A percentile compares a stretch with the other conserved stretches of the same genome.
These are phyloP conservation scores for Actinostola sp. DNA, from an alignment of 92 coral and sea anemone genomes.

Conservation along the genomic window DNA sequence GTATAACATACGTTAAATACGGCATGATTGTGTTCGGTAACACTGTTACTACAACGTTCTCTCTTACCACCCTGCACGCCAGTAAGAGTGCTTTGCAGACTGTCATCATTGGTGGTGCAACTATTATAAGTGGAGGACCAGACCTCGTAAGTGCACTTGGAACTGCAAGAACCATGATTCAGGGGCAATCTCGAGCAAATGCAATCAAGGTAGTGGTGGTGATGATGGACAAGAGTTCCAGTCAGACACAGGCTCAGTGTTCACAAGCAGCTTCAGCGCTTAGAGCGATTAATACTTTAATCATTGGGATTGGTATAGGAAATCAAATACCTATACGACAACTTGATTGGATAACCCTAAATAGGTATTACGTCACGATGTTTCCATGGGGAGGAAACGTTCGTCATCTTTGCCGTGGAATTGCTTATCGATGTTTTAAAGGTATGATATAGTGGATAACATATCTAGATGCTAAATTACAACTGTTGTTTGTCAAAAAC, in stretches of 20 bases:
- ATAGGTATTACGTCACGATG: constrained; percentile 42
- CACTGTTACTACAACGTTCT: constrained; percentile 2
- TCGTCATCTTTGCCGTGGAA: constrained; percentile 29
- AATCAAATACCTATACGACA: not conserved
- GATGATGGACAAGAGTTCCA: constrained; percentile 28
- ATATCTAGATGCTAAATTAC: not conserved
- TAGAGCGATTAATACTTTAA: constrained; percentile 9
- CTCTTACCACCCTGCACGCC: not conserved
- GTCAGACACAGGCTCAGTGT: constrained; percentile 4
- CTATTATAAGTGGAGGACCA: constrained; percentile 6
- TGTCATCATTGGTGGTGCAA: constrained; percentile 8
- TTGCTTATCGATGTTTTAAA: constrained; percentile 23
- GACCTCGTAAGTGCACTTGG: constrained; percentile 5
- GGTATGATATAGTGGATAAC: constrained; percentile 7
- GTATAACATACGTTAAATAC: constrained; percentile 13
- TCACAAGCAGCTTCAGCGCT: constrained; percentile 9
- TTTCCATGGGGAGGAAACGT: constrained; percentile 12
- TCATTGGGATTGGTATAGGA: constrained; percentile 37
- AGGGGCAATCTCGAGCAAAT: constrained; percentile 1
- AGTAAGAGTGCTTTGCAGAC: constrained; percentile 5
- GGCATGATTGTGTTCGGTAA: constrained; percentile 28
- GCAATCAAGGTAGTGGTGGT: constrained; percentile 21
- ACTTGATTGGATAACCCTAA: constrained; percentile 42
- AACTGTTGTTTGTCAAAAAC: no score
- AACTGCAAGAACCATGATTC: constrained; percentile 8